Percentiles rank a stretch among this genome's conserved stretches.
Evolutionary conservation across 1,140 invertebrate species (phyloP).

Genomic region (Drosophila asahinai): DNA sequence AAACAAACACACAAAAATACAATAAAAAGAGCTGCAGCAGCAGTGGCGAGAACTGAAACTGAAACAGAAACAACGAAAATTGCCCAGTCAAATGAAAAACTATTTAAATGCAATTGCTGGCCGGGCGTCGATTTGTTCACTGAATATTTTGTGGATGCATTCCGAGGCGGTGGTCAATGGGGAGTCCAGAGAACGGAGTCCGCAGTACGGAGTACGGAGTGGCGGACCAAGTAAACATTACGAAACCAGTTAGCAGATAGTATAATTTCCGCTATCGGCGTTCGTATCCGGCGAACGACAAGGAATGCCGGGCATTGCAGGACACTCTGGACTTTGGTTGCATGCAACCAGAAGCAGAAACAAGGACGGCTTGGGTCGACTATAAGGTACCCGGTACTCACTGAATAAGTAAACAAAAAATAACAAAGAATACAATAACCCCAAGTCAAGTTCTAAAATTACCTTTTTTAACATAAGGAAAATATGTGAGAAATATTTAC

Average conservation of each 20-base stretch:
- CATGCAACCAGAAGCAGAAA: background rate
- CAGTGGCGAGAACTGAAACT: conserved; percentile 6
- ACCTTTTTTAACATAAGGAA: too few relatives aligned
- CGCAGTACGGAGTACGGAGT: too few relatives aligned
- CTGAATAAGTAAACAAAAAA: background rate
- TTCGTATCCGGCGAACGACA: conserved; percentile 42
- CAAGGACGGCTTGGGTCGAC: background rate
- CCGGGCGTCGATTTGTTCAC: conserved; percentile 78
- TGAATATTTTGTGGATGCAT: conserved; percentile 68
- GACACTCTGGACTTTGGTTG: conserved; percentile 21
- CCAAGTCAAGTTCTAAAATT: too few relatives aligned
- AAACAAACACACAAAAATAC: background rate
- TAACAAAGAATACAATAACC: too few relatives aligned
- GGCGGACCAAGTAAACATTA: conserved; percentile 36
- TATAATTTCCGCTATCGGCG: conserved; percentile 61
- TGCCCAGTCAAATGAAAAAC: conserved; percentile 79
- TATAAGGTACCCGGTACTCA: background rate
- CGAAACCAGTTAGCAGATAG: conserved; percentile 58
- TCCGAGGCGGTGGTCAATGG: conserved; percentile 20
- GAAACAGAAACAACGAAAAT: conserved; percentile 42
- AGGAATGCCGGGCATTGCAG: conserved; percentile 23
- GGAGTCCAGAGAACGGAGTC: background rate
- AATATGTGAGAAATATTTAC: too few relatives aligned
- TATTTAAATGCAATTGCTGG: conserved; percentile 82
- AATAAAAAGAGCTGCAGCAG: conserved; percentile 23